A percentile compares a stretch with the other conserved stretches of the same genome.
phyloP scores from a whole-genome alignment of 2,797 vertebrate species.

The Scolopax bukidnonensis region DNA sequence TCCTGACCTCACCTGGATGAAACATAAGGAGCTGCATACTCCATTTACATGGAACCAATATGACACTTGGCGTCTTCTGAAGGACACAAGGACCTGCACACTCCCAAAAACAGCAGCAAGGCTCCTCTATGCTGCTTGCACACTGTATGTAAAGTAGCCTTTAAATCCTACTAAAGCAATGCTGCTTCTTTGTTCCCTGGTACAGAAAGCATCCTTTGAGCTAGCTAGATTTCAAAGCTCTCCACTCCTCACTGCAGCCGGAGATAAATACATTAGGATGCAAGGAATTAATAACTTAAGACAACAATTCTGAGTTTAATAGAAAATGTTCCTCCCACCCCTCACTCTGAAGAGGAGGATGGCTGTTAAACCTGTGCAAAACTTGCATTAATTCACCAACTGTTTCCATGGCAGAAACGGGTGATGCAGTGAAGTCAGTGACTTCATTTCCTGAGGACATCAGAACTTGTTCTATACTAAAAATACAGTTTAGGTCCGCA shows the following conservation, averaged over 20 bases:
- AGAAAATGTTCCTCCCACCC: slow-evolving; percentile 64
- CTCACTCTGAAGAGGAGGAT: slow-evolving; percentile 54
- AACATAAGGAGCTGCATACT: background rate
- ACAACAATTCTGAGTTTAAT: slow-evolving; percentile 66
- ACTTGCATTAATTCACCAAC: slow-evolving; percentile 70
- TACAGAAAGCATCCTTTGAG: slow-evolving; percentile 35
- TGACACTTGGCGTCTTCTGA: rapidly evolving
- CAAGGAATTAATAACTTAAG: slow-evolving; percentile 63
- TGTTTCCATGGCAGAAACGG: slow-evolving; percentile 68
- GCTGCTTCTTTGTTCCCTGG: background rate
- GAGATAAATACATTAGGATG: slow-evolving; percentile 68
- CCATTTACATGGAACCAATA: background rate
- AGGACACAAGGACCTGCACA: background rate
- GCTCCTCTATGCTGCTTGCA: background rate
- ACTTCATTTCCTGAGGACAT: slow-evolving; percentile 71
- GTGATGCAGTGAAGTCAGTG: slow-evolving; percentile 54
- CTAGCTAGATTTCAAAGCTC: slow-evolving; percentile 52
- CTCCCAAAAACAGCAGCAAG: background rate
- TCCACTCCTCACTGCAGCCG: slow-evolving; percentile 20
- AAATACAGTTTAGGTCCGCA: slow-evolving; percentile 17
- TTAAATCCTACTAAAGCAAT: background rate
- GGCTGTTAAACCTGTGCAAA: slow-evolving; percentile 64
- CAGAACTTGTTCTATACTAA: slow-evolving; percentile 49
- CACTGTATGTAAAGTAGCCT: background rate
- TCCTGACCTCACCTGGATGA: background rate